Base-by-base conservation (phyloP, 2,888 invertebrate species). In the Aphodius sticticus region DNA sequence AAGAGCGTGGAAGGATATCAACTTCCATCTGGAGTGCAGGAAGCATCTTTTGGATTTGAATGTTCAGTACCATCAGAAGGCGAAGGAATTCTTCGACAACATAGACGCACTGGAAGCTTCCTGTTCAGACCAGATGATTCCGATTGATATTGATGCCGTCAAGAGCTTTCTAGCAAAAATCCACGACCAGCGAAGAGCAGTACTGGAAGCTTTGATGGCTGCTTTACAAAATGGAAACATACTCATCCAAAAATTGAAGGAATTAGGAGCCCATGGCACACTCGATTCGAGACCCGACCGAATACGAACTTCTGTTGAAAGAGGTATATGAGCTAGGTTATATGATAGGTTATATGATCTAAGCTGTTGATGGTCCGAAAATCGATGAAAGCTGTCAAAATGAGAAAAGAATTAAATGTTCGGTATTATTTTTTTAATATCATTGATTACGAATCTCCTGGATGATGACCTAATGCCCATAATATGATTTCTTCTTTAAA, bases 1-100 rank as follows among this genome's bases (percentile, higher is more conserved):
- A 79, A 90, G 92, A 81, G 94, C 94, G 5, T 97, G 97, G 97
- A 93, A 93, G 85, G 96, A 97, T 87, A 93, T 97, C 79, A 94
- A 96, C 87, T 91, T 91, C 82, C 93, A 96, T 86, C 90, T 97
- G 83, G 95, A 96, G 85, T 92, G 94, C 82, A 91, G 97, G 77
- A 94, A 95, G 86, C 92, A 93, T 84, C 92, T 97, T 81, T 91
- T 97, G 74, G 94, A 95, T 84, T 90, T 95, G 84, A 95, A 96
- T 86, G 94, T 95, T 70, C 91, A 93, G 82, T 96, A 96, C 87
- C 96, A 96, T 85, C 93, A 92, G 82, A 92, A 92, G 86, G 93
- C 94, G 81, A 91, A 92, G 72, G 92, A 94, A 87, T 95, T 95
- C 87, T 92, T 92, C 83, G 92, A 93, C 7, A 91, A 92, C 85